Evolutionary conservation across 2,888 invertebrate genomes (phyloP), one percentile per base, ranked within the genome.

Genomic region (Chloromyia formosa): DNA sequence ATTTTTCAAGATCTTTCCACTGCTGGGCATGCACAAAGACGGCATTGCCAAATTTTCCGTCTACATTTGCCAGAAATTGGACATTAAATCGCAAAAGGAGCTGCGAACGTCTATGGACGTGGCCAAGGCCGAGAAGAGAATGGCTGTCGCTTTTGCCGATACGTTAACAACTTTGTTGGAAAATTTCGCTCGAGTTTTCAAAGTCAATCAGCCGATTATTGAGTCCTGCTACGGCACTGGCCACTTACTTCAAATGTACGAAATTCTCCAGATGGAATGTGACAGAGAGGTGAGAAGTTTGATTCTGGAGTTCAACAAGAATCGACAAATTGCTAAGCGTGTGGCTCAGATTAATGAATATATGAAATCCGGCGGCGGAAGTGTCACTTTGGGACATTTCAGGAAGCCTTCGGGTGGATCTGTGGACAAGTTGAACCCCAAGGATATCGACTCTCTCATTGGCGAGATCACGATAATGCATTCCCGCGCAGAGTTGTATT

Each of bases 1-100:
- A 74, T 95, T 98, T 83, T 98, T 98, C 84, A 98, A 98, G 85
- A 92, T 99, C 81, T 99, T 98, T 86, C 98, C 99, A 0, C 88
- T 98, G 76, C 88, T 99, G 9, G 96, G 96, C 18, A 92, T 95
- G 86, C 94, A 97, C 77, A 91, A 93, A 54, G 94, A 95, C 80
- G 98, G 98, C 0, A 89, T 99, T 14, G 90, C 90, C 75, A 91
- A 95, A 80, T 96, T 97, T 82, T 94, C 95, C 40, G 90, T 89
- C 61, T 97, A 96, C 84, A 88, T 98, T 10, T 93, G 95, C 78
- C 88, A 90, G 10, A 95, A 91, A 87, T 82, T 93, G 9, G 87
- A 90, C 75, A 88, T 89, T 71, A 90, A 91, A 75, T 90, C 93
- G 0, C 90, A 91, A 77, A 93, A 91, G 81, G 93, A 93, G 83